Percentiles rank a stretch among this genome's conserved stretches.
Conservation (phyloP, 2,797 vertebrate genomes). For the Cynodonichthys magdalenae region DNA sequence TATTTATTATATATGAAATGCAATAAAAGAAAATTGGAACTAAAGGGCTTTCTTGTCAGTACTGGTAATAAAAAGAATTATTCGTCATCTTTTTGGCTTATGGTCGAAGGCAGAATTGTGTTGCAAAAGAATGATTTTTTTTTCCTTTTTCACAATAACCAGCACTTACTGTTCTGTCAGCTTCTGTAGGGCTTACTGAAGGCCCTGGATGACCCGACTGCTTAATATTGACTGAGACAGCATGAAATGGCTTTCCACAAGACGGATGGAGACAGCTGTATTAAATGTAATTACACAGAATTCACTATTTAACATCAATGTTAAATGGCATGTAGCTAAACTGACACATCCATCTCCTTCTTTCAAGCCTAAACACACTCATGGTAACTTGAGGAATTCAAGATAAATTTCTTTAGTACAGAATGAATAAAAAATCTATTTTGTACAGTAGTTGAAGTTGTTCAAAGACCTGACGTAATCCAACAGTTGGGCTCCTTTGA, state of each 20-base stretch:
- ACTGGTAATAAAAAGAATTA: constrained; percentile 1
- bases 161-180: constrained; percentile 7
- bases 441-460: not conserved
- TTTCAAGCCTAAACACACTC: constrained; percentile 21
- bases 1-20: not conserved
- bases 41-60: not conserved
- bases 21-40: not conserved
- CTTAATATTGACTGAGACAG: constrained; percentile 13
- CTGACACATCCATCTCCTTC: constrained; percentile 33
- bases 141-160: constrained; percentile 5
- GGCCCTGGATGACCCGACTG: not conserved
- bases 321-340: constrained; percentile 37
- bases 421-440: constrained; percentile 9
- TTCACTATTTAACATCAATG: constrained; percentile 32
- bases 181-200: constrained; percentile 12
- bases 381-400: constrained; percentile 16
- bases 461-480: not conserved
- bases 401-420: constrained; percentile 18
- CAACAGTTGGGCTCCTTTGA: not conserved
- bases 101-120: not conserved
- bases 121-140: not conserved
- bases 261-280: constrained; percentile 7
- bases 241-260: constrained; percentile 21
- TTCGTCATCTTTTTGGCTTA: not conserved
- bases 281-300: constrained; percentile 40